These are phyloP conservation scores for Nasonovia ribisnigri DNA, from an alignment of 2,888 invertebrate genomes.

Conservation along the genomic window DNA sequence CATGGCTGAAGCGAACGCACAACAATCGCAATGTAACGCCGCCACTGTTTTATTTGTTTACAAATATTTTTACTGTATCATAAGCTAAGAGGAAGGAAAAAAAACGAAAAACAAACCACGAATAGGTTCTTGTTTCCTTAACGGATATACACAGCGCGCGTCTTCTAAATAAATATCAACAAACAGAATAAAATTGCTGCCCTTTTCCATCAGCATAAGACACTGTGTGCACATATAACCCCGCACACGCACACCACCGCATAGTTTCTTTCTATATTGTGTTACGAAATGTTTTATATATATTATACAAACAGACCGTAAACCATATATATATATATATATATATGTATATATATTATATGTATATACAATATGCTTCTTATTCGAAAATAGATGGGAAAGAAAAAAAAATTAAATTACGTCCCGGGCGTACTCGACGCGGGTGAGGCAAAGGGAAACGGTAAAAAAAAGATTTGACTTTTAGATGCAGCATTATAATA, in stretches of 20 bases:
- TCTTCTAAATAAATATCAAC: constrained; percentile 50
- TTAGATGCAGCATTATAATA: neutral
- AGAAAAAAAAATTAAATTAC: constrained; percentile 9
- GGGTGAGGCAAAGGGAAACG: neutral
- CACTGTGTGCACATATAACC: constrained; percentile 20
- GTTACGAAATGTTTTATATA: constrained; percentile 37
- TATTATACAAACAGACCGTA: constrained; percentile 39
- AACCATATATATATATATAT: neutral
- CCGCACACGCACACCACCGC: neutral
- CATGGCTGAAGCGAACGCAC: neutral
- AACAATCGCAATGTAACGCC: constrained; percentile 14
- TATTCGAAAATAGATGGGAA: constrained; percentile 1
- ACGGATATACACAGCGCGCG: constrained; percentile 17
- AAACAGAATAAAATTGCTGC: constrained; percentile 55
- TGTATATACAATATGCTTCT: neutral
- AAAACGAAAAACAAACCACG: constrained; percentile 3
- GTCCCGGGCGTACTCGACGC: neutral
- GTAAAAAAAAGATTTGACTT: constrained; percentile 26
- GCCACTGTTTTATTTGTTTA: constrained; percentile 4
- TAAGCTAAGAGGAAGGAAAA: neutral
- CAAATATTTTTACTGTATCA: constrained; percentile 27
- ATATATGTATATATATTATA: neutral
- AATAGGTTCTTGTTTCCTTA: constrained; percentile 35
- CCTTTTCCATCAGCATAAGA: constrained; percentile 56
- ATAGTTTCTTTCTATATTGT: constrained; percentile 23